phyloP scores from a whole-genome alignment of 2,797 vertebrate species.

The Manis crassicaudata region DNA sequence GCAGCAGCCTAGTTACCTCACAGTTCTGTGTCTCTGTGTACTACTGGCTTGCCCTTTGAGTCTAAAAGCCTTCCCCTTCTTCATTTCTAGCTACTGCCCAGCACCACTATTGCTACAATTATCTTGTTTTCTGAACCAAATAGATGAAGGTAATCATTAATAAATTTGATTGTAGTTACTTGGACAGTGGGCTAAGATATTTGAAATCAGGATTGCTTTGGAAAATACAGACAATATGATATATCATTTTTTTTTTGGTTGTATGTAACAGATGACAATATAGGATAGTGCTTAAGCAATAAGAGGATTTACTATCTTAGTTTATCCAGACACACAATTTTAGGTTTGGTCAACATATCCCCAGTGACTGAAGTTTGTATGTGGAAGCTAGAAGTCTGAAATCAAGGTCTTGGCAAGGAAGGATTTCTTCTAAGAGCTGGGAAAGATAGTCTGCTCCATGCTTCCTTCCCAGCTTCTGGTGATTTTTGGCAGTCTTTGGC shows the following conservation, averaged over 20 bases:
- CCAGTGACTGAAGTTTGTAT: too few species aligned
- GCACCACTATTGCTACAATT: background rate
- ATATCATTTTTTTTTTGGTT: background rate
- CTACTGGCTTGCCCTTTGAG: background rate
- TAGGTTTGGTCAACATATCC: background rate
- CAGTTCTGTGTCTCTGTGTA: background rate
- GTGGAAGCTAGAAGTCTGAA: background rate
- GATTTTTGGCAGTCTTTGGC: background rate
- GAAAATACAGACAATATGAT: background rate
- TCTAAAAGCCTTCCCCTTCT: background rate
- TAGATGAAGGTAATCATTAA: background rate
- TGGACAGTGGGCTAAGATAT: background rate
- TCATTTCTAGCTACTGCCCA: background rate
- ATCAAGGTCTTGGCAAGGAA: background rate
- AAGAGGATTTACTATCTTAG: background rate
- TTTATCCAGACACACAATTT: background rate
- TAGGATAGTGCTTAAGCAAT: background rate
- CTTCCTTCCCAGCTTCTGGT: background rate
- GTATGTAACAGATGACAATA: background rate
- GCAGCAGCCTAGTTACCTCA: background rate
- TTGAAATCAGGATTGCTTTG: background rate
- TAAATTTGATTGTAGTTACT: background rate
- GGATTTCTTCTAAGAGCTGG: background rate
- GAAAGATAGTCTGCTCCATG: background rate
- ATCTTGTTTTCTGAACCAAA: slow-evolving; percentile 9